A percentile compares a stretch with the other conserved stretches of the same genome.
phyloP scores from a whole-genome alignment of 1,140 invertebrate genomes.

The Chelonus insularis region DNA sequence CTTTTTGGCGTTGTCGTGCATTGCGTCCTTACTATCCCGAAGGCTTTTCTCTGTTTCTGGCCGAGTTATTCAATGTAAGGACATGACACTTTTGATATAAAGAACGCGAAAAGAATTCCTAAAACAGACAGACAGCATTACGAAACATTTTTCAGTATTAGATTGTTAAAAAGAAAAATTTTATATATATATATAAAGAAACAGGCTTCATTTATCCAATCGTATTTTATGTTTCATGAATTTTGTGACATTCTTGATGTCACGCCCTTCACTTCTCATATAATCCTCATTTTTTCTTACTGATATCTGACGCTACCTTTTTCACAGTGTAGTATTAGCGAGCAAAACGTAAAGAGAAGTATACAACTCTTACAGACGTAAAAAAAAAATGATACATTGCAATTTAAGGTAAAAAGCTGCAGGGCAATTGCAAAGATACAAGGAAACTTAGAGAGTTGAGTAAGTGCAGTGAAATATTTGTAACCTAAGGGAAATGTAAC shows the following conservation, averaged over 20 bases:
- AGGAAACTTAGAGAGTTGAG: background rate
- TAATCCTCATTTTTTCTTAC: conserved; percentile 1
- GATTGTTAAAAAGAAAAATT: background rate
- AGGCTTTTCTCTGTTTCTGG: background rate
- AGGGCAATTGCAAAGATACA: conserved; percentile 12
- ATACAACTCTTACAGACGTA: background rate
- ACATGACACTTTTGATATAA: too few relatives aligned
- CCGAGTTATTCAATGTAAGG: background rate
- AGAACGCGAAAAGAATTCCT: background rate
- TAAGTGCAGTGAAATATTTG: too few relatives aligned
- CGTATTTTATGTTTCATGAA: conserved; percentile 20
- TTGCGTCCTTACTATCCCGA: background rate
- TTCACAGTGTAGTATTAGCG: background rate
- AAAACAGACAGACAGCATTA: too few relatives aligned
- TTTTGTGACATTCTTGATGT: conserved; percentile 17
- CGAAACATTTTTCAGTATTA: background rate
- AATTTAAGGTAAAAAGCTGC: conserved; percentile 13
- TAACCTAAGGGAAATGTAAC: too few relatives aligned
- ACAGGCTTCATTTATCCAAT: conserved; percentile 4
- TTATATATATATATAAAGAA: background rate
- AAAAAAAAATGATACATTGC: conserved; percentile 11
- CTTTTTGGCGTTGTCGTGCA: background rate
- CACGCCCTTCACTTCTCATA: background rate
- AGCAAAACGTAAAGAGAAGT: too few relatives aligned
- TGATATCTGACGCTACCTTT: background rate